phyloP scores from a whole-genome alignment of 1,140 invertebrate species.

The Oryctes rhinoceros region DNA sequence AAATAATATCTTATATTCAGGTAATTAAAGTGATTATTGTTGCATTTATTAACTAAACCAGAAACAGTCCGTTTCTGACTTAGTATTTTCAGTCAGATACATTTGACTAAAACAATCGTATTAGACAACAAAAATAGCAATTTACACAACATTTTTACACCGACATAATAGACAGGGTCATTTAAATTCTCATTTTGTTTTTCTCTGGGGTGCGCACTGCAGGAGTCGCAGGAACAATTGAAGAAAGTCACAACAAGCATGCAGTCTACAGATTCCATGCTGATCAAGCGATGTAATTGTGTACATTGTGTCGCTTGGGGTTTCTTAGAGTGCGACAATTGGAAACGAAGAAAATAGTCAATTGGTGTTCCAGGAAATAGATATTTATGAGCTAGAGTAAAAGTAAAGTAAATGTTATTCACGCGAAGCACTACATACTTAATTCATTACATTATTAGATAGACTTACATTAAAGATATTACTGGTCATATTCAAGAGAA shows the following conservation, averaged over 20 bases:
- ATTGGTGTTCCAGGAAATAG: background rate
- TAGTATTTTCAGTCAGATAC: too few relatives aligned
- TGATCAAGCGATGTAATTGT: slow-evolving; percentile 20
- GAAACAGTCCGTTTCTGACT: too few relatives aligned
- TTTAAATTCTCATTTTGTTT: background rate
- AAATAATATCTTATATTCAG: too few relatives aligned
- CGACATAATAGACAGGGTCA: background rate
- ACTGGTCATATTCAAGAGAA: too few relatives aligned
- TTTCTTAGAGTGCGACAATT: background rate
- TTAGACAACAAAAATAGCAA: too few relatives aligned
- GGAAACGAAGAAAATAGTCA: background rate
- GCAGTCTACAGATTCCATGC: slow-evolving; percentile 2
- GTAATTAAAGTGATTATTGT: too few relatives aligned
- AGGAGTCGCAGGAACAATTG: background rate
- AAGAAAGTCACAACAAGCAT: slow-evolving; percentile 32
- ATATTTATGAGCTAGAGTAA: background rate
- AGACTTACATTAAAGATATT: too few relatives aligned
- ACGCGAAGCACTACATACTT: too few relatives aligned
- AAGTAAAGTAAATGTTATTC: too few relatives aligned
- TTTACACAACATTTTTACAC: background rate
- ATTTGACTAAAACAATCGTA: too few relatives aligned
- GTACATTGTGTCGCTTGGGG: background rate
- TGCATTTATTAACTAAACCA: too few relatives aligned
- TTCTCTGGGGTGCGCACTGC: background rate
- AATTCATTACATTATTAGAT: too few relatives aligned